Evolutionary conservation across 2,113 vertebrate species (phyloP).

Genomic region (Acinonyx jubatus): DNA sequence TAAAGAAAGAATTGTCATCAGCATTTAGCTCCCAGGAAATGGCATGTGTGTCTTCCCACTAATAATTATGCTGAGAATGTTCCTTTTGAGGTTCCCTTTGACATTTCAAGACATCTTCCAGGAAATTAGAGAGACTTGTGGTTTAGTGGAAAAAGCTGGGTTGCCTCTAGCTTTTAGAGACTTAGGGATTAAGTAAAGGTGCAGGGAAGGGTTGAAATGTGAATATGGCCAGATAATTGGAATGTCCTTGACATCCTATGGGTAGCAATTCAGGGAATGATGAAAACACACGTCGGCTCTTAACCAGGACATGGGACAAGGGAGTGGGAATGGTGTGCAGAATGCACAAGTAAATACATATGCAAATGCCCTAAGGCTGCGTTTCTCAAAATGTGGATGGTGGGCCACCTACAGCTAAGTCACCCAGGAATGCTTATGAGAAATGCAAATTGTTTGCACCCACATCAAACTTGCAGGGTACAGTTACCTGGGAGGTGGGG

Average conservation of each 20-base stretch:
- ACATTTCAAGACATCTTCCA: background rate
- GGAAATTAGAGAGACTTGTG: background rate
- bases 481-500: fast-evolving
- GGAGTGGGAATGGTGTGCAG: background rate
- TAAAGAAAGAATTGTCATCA: background rate
- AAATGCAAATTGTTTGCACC: background rate
- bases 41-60: background rate
- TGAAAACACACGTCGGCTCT: background rate
- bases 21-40: background rate
- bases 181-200: background rate
- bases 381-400: background rate
- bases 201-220: background rate
- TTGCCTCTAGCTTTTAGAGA: background rate
- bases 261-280: background rate
- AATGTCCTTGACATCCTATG: background rate
- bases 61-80: background rate
- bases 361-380: background rate
- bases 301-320: background rate
- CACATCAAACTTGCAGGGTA: background rate
- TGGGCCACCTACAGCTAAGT: background rate
- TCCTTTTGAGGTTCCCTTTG: background rate
- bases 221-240: background rate
- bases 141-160: background rate
- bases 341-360: background rate
- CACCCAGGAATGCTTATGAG: background rate